Base-by-base conservation (phyloP, 2,888 invertebrate species). In the Mythimna pallens region DNA sequence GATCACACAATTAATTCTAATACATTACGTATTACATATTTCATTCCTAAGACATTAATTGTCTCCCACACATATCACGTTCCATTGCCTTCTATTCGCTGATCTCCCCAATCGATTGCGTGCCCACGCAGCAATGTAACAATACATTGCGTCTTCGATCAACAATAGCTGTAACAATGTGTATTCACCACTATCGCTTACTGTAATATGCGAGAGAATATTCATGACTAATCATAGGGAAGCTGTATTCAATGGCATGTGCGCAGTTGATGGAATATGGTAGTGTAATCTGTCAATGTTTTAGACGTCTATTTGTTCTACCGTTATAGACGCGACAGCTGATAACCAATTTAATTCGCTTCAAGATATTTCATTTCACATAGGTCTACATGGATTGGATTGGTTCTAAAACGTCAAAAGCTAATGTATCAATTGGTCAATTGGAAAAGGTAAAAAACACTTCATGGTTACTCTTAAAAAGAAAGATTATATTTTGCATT, bases 201-300 rank as follows among this genome's bases (percentile, higher is more conserved):
- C 75, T 61, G 70, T 80, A 78, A 72, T 83, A 81, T 36, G 61
- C 61, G 52, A 66, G 62, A 76, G 83, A 85, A 84, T 84, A 84
- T 84, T 85, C 83, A 85, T 85, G 75, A 54, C 59, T 65, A 70
- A 66, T 74, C 70, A 63, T 47, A 65, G 70, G 77, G 61, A 71
- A 40, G 30, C 34, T 14, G 52, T 71, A 83, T 85, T 85, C 78
- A 72, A 63, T 66, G 47, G 81, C 77, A 77, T 85, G 85, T 58
- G 64, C 71, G 14, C 36, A 47, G 65, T 43, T 78, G 65, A 81
- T 77, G 47, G 78, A 66, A 57, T 70, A 70, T 36, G 22, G 8
- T 63, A 47, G 50, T 40, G 57, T 71, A 62, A 57, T 71, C 78
- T 43, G 62, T 78, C 54, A 71, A 70, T 4, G n/a, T 57, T 62